Evolutionary conservation across 2,888 invertebrate genomes (phyloP), one percentile per base, ranked within the genome.

Genomic region (Drosophila dives): DNA sequence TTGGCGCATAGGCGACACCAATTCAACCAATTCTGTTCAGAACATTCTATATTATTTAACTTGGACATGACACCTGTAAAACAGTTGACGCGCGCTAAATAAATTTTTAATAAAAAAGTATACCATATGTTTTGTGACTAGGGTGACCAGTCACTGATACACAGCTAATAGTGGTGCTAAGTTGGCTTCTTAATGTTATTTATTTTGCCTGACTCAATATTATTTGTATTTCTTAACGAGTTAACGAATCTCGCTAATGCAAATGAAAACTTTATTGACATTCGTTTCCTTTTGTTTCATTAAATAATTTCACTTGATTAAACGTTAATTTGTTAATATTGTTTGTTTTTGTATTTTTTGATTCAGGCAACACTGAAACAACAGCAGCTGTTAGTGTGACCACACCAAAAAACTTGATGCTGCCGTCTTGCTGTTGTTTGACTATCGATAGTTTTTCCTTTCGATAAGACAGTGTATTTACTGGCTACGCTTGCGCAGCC

Each of bases 1-100:
- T 53, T 80, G 3, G 87, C 84, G 40, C 84, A 84, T 2, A 84
- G 60, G 3, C 84, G 84, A 48, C 84, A 84, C 84, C 84, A 84
- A 20, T 71, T 55, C 1, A 84, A 33, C 84, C 84, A 84, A 49
- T 76, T 54, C 5, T 45, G 72, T 36, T 58, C 33, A 1, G 33
- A 42, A 17, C 2, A 64, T 23, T 2, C 2, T n/a, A 32, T 15
- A 38, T 45, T n/a, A 26, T 49, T 67, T n/a, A 49, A 26, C 17
- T 49, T 67, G 20, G 36, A 36, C 64, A 64, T 60, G 2, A 12
- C 36, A 12, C 26, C 8, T 32, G 11, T 2, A 26, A 38, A 26
- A 17, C 23, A 40, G 38, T 54, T 49, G n/a, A 26, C 12, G 53
- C 56, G 61, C 61, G 53, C 23, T 59, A 61, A 40, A 49, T 50